Evolutionary conservation across 2,797 vertebrate genomes (phyloP).

Genomic region (Gymnothorax javanicus): DNA sequence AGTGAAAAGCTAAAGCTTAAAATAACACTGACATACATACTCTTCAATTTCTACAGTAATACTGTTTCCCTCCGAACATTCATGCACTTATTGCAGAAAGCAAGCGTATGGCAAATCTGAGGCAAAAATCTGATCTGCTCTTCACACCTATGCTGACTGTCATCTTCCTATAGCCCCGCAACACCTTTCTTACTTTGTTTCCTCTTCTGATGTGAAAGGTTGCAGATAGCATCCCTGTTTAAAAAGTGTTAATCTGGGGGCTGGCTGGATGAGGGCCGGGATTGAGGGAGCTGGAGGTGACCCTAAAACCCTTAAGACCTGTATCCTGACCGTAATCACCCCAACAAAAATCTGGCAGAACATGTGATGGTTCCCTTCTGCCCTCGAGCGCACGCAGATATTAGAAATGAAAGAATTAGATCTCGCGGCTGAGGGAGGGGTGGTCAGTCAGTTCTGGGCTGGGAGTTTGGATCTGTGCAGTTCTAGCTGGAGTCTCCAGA

Average conservation of each 20-base stretch:
- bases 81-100: conserved; percentile 10
- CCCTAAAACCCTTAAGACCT: background rate
- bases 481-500: conserved; percentile 53
- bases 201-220: background rate
- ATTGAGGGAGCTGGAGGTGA: background rate
- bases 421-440: background rate
- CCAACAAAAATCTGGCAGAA: conserved; percentile 3
- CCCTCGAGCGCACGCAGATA: conserved; percentile 18
- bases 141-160: background rate
- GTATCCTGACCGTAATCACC: background rate
- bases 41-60: background rate
- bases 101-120: background rate
- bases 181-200: background rate
- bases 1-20: background rate
- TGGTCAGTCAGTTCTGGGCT: background rate
- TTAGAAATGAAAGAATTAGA: conserved; percentile 22
- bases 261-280: background rate
- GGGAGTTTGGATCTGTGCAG: conserved; percentile 32
- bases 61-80: conserved; percentile 9
- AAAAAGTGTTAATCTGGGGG: background rate
- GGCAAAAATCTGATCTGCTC: background rate
- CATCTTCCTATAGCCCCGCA: background rate
- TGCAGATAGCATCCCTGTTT: background rate
- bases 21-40: conserved; percentile 5
- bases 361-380: background rate